Evolutionary conservation across 2,888 invertebrate genomes (phyloP).

Genomic region (Caenorhabditis afra): DNA sequence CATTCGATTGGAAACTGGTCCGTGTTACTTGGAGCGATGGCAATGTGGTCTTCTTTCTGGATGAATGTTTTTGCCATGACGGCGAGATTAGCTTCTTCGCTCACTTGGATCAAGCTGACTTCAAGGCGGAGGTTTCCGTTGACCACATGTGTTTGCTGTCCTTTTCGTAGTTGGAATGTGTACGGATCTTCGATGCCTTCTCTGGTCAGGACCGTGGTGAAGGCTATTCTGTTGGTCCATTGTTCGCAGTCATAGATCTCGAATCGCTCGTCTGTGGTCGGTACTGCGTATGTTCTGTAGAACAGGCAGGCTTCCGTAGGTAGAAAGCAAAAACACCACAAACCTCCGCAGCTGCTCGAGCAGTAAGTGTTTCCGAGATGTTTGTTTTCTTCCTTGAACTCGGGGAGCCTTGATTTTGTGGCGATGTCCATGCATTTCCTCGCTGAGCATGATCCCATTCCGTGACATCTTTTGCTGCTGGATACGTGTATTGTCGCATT

Average conservation of each 20-base stretch:
- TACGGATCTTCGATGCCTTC: neutral
- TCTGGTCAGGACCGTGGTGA: neutral
- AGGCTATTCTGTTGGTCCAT: slow-evolving; percentile 6
- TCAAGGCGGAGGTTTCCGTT: no score
- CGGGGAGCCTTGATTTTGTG: neutral
- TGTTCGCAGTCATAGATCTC: neutral
- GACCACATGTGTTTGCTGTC: neutral
- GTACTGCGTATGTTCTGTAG: slow-evolving; percentile 16
- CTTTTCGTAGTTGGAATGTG: neutral
- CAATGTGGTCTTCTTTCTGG: neutral
- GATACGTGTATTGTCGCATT: slow-evolving; percentile 10
- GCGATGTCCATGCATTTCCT: slow-evolving; percentile 15
- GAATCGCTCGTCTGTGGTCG: neutral
- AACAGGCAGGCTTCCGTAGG: slow-evolving; percentile 15
- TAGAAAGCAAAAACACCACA: slow-evolving; percentile 5
- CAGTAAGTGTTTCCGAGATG: slow-evolving; percentile 17
- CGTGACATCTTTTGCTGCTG: slow-evolving; percentile 13
- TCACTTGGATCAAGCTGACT: no score
- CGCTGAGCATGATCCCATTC: slow-evolving; percentile 4
- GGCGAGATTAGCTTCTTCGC: slow-evolving; percentile 1
- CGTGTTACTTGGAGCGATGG: neutral
- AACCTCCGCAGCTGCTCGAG: slow-evolving; percentile 5
- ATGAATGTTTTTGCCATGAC: slow-evolving; percentile 14
- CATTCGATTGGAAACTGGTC: slow-evolving; percentile 11
- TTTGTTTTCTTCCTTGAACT: slow-evolving; percentile 10